These are phyloP conservation scores for Sminthurides bifidus DNA, from an alignment of 1,140 invertebrate species.

Conservation along the genomic window DNA sequence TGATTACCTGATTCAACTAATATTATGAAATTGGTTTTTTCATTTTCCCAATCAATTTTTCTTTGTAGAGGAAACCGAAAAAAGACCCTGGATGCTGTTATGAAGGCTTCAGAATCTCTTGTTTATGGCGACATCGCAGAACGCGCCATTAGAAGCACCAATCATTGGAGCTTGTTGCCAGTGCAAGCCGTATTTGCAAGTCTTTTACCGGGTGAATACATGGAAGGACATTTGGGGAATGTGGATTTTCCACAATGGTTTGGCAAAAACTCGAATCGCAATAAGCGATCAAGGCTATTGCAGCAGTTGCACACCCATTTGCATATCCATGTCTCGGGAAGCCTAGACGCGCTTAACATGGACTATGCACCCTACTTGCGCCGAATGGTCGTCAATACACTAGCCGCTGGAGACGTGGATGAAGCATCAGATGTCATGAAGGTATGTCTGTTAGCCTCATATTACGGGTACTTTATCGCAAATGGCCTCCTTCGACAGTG, in stretches of 20 bases:
- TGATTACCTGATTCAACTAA: constrained; percentile 39
- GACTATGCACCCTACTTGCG: constrained; percentile 69
- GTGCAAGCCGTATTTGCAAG: constrained; percentile 81
- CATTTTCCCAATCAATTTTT: too few relatives aligned
- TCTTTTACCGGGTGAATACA: constrained; percentile 72
- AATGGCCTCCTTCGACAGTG: neutral
- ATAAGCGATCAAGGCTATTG: constrained; percentile 67
- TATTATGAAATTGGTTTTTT: constrained; percentile 28
- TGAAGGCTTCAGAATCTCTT: constrained; percentile 69
- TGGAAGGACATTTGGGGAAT: constrained; percentile 67
- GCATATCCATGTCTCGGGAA: constrained; percentile 52
- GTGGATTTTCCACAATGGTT: constrained; percentile 89
- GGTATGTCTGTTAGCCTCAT: constrained; percentile 12
- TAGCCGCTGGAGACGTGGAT: constrained; percentile 55
- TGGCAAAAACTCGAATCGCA: constrained; percentile 79
- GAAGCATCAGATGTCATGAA: constrained; percentile 60
- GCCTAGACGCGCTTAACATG: constrained; percentile 59
- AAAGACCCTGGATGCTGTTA: constrained; percentile 52
- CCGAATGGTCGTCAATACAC: constrained; percentile 57
- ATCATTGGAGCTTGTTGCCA: constrained; percentile 82
- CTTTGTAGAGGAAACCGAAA: constrained; percentile 30
- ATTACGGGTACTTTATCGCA: neutral
- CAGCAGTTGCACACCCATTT: constrained; percentile 73
- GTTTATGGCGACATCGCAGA: constrained; percentile 77
- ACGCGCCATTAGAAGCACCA: constrained; percentile 57